These are phyloP conservation scores for Epirrhoe tristata DNA, from an alignment of 2,888 invertebrate genomes.

Conservation along the genomic window DNA sequence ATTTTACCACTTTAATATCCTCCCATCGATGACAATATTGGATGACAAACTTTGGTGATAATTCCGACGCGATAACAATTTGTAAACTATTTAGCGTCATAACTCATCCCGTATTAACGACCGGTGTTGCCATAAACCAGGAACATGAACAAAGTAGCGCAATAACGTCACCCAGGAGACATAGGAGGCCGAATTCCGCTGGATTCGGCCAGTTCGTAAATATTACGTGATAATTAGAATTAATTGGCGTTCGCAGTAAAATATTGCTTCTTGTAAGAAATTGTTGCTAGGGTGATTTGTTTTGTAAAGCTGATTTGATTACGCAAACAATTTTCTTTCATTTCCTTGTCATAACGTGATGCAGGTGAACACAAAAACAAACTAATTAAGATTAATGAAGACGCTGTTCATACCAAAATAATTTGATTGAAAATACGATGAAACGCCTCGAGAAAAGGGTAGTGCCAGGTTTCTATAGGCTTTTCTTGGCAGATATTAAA, in stretches of 20 bases:
- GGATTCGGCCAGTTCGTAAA: constrained; percentile 42
- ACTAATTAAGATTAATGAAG: no score
- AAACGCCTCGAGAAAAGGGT: no score
- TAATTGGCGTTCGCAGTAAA: constrained; percentile 34
- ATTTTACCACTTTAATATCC: background rate
- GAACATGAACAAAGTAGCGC: constrained; percentile 45
- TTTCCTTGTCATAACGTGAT: background rate
- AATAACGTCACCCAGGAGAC: constrained; percentile 45
- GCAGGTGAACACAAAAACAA: no score
- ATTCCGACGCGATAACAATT: constrained; percentile 29
- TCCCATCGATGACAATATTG: constrained; percentile 8
- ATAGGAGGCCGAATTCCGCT: constrained; percentile 40
- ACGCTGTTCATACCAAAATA: no score
- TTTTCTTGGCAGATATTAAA: no score
- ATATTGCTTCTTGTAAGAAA: constrained; percentile 30
- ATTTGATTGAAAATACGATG: no score
- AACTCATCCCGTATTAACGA: constrained; percentile 37
- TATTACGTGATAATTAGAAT: constrained; percentile 43
- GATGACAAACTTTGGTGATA: constrained; percentile 30
- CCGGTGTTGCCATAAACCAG: constrained; percentile 42
- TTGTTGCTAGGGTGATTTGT: constrained; percentile 20
- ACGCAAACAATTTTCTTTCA: background rate
- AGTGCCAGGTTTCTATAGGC: no score
- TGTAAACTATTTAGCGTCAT: constrained; percentile 35
- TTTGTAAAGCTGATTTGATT: constrained; percentile 8